Evolutionary conservation across 1,140 invertebrate species (phyloP).

Genomic region (Melitaea cinxia): DNA sequence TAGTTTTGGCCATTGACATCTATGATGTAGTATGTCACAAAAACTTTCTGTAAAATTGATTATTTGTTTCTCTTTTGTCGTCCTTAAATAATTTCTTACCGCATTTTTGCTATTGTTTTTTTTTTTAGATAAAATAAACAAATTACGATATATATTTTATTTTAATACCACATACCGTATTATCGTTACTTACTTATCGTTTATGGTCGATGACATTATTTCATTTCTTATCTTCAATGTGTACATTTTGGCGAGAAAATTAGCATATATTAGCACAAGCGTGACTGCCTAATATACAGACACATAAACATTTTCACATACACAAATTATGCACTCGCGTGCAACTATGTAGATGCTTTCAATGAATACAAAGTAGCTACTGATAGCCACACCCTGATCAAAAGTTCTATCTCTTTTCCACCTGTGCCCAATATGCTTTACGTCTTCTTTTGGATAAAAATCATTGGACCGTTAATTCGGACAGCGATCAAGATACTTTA

Average conservation of each 20-base stretch:
- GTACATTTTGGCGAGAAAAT: slow-evolving; percentile 58
- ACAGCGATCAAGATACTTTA: slow-evolving; percentile 25
- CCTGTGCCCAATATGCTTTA: slow-evolving; percentile 41
- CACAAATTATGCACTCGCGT: slow-evolving; percentile 57
- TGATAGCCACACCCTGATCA: slow-evolving; percentile 77
- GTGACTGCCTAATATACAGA: slow-evolving; percentile 47
- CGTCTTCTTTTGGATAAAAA: slow-evolving; percentile 49
- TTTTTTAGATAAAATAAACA: no score
- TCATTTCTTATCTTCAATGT: slow-evolving; percentile 23
- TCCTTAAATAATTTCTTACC: not conserved
- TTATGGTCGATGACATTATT: slow-evolving; percentile 8
- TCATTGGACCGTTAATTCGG: slow-evolving; percentile 55
- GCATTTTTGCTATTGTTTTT: no score
- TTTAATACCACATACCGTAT: not conserved
- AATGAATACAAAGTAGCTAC: slow-evolving; percentile 67
- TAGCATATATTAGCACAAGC: slow-evolving; percentile 65
- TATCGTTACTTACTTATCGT: not conserved
- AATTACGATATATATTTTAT: no score
- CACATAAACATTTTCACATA: slow-evolving; percentile 38
- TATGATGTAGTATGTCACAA: slow-evolving; percentile 36
- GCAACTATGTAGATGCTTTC: slow-evolving; percentile 57
- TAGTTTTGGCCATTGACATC: slow-evolving; percentile 53
- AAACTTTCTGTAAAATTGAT: slow-evolving; percentile 11
- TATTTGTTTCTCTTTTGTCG: slow-evolving; percentile 19
- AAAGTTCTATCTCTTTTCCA: slow-evolving; percentile 58